Evolutionary conservation across 2,888 invertebrate genomes (phyloP), one percentile per base, ranked within the genome.

Genomic region (Dolichomitus sp.): DNA sequence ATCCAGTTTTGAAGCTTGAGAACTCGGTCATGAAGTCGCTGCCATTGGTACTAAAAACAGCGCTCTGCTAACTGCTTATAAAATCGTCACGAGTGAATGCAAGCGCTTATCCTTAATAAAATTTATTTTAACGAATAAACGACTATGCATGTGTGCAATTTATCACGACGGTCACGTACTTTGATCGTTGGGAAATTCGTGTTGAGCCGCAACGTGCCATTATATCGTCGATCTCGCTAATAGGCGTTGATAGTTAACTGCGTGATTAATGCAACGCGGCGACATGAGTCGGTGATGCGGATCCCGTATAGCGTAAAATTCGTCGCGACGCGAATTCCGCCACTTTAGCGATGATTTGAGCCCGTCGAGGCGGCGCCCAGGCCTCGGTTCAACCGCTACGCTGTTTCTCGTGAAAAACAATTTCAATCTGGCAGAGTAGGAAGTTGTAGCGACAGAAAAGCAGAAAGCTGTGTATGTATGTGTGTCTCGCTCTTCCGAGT

Each of bases 341-440:
- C 59, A 79, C 65, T 69, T 79, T 70, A 82, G 63, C 69, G 75
- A 82, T 82, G 54, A 74, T 72, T 75, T 17, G 14, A 75, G 65
- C 50, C 23, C 70, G 82, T 66, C 79, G 74, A 65, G 33, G 70
- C 59, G 79, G 65, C 78, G 70, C 70, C 74, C 69, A 45, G 27
- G n/a, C 23, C 30, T 59, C 45, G 23, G 50, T 45, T 42, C 61
- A 33, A 33, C 61, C 61, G 52, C 61, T 37, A 52, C 19, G 52
- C 30, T 45, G 65, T 17, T 37, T 27, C 79, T 50, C 75, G 85
- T 79, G 85, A 89, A 87, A 88, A 88, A 88, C 87, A 87, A 86
- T 87, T 87, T 87, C 89, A 88, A 89, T 89, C 88, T 85, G 85
- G 82, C 85, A 57, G 83, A 89, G 88, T 87, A 85, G 84, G 81